Base-by-base conservation (phyloP, 2,797 vertebrate genomes). In the Sphenopsis melanotis region DNA sequence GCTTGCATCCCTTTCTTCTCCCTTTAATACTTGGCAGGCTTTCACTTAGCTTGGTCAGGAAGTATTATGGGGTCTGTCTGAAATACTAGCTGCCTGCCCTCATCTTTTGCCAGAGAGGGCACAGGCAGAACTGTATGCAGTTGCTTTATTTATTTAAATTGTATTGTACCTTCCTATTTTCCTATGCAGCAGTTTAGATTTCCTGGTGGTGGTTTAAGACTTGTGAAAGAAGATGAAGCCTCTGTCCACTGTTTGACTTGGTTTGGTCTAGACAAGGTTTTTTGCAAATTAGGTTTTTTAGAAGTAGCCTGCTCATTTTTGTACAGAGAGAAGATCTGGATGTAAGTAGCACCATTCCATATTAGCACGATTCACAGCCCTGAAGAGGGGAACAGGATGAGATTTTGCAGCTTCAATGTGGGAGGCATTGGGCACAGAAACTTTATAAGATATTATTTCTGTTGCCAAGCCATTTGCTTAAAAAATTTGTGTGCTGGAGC, bases 1-100 rank as follows among this genome's bases (percentile, higher is more conserved):
- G 61, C 87, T 87, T 83, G 41, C 32, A 86, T 87, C 92, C 71
- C 65, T 88, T 87, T 68, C 61, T 94, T 86, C 22, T 81, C 47
- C 30, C 50, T 86, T 69, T 85, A 81, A 37, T 68, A 30, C 37
- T 94, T 97, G 91, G 83, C 89, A 94, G 55, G 32, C 59, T 93
- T 91, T 94, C 61, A 42, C 37, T 85, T 76, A 56, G 88, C 81
- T 93, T 89, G 89, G 56, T 86, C 72, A 75, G 82, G 89, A 96
- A 85, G 72, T 89, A 85, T 65, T 89, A 86, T 13, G 47, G n/a
- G 10, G 34, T 87, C 8, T 16, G 30, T 81, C 79, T 88, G 71
- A 92, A 90, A 88, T 69, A 65, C 32, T 72, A 86, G 36, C 84
- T 94, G 91, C 39, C 19, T 91, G 79, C 82, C 86, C 72, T 91